Evolutionary conservation across 2,888 invertebrate genomes (phyloP), one percentile per base, ranked within the genome.

Genomic region (Pimpla rufipes): DNA sequence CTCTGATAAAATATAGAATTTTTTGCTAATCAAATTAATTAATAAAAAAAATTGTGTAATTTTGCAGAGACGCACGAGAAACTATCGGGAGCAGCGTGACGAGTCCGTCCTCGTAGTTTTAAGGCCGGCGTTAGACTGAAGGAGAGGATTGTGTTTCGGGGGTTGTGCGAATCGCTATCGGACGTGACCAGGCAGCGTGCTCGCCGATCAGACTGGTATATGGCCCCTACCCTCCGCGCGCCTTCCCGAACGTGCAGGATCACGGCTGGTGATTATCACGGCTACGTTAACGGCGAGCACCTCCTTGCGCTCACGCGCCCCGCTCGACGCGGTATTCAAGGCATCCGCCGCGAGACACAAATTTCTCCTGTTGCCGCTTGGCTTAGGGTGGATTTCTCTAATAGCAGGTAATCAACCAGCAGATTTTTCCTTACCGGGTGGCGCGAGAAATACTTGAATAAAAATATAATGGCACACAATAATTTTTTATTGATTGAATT

Each of bases 91-190:
- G 71, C 57, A 16, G 13, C 11, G 57, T 42, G 13, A 66, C 37
- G 71, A 82, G 79, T 79, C 79, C 76, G 80, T 84, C 86, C 84
- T 86, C 86, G 83, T 86, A 68, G 83, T 83, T 85, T 86, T 87
- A 73, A 85, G 86, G 85, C 81, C 86, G 78, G 59, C 83, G 85
- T 81, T 82, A 78, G 82, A 88, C 88, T 88, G 88, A 87, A 84
- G 83, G 78, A 83, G 83, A 68, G 80, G 83, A 74, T 83, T 83
- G 83, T 83, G 52, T 86, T 85, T 85, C 85, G 84, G 87, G 88
- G 87, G 88, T 87, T 88, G 62, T 62, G 87, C 88, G 87, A 88
- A 88, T 88, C 85, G 86, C 88, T 88, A 87, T 88, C 86, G 88
- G 76, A 83, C 83, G 83, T 83, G 83, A 83, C 83, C 76, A 77